Conservation (phyloP, 2,113 vertebrate species). For the Lichenostomus cassidix region DNA sequence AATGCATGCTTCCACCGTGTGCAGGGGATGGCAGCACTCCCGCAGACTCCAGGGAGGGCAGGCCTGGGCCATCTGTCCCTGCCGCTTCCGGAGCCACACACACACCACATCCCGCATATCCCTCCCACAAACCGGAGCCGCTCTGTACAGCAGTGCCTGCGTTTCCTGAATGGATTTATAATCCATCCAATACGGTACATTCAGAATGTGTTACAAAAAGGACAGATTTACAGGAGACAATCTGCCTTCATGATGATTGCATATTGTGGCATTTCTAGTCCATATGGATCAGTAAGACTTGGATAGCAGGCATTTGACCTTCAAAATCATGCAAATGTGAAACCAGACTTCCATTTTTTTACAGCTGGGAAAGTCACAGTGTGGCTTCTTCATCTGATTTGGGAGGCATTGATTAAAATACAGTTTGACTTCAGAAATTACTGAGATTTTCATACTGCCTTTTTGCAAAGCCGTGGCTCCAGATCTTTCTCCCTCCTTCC, state of each 20-base stretch:
- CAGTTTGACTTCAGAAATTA: constrained; percentile 69
- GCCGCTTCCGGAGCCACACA: neutral
- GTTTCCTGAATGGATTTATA: constrained; percentile 77
- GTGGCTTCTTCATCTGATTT: constrained; percentile 68
- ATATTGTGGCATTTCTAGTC: constrained; percentile 88
- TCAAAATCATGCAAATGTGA: constrained; percentile 84
- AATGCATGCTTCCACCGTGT: neutral
- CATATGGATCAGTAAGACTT: constrained; percentile 86
- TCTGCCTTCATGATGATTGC: constrained; percentile 84
- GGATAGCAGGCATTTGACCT: constrained; percentile 85
- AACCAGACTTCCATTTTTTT: constrained; percentile 77
- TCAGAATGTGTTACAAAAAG: constrained; percentile 78
- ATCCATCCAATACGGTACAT: constrained; percentile 80
- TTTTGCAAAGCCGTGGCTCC: constrained; percentile 7
- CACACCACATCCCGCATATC: neutral
- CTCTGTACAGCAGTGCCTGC: constrained; percentile 47
- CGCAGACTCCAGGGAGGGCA: constrained; percentile 25
- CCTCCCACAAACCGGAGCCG: neutral
- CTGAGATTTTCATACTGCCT: constrained; percentile 40
- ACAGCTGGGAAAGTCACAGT: constrained; percentile 76
- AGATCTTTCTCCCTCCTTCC: constrained; percentile 15
- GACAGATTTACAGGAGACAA: constrained; percentile 85
- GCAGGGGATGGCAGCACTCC: constrained; percentile 44
- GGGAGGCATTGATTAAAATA: constrained; percentile 78
- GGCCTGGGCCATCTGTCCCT: constrained; percentile 60